These are phyloP conservation scores for Meganola albula DNA, from an alignment of 2,888 invertebrate genomes.

Conservation along the genomic window DNA sequence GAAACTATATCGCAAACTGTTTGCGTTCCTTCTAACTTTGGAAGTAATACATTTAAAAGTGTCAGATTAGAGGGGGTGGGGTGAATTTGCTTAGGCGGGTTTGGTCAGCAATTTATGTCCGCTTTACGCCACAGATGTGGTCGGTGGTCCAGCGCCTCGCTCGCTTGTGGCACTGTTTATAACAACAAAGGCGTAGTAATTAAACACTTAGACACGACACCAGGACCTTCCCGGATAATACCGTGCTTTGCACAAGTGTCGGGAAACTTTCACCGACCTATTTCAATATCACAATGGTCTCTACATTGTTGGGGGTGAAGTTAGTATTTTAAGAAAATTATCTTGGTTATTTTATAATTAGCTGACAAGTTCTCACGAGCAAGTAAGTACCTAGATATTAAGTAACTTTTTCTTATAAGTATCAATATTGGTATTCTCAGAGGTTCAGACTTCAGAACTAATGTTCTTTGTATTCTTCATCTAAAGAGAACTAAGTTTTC, in stretches of 20 bases:
- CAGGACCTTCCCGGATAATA: conserved; percentile 38
- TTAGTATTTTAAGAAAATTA: conserved; percentile 17
- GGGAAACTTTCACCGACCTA: conserved; percentile 26
- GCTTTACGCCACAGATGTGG: conserved; percentile 51
- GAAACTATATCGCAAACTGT: conserved; percentile 43
- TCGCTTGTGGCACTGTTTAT: conserved; percentile 54
- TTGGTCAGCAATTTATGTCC: conserved; percentile 60
- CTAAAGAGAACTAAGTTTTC: too few relatives aligned
- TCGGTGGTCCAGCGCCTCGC: conserved; percentile 34
- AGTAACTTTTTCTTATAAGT: too few relatives aligned
- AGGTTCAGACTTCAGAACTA: too few relatives aligned
- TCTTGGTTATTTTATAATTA: conserved; percentile 21
- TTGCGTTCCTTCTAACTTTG: conserved; percentile 41
- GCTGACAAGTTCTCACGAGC: conserved; percentile 7
- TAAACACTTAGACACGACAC: conserved; percentile 56
- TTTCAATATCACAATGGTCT: too few relatives aligned
- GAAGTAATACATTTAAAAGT: conserved; percentile 60
- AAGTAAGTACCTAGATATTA: too few relatives aligned
- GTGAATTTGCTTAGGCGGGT: conserved; percentile 58
- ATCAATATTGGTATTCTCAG: too few relatives aligned
- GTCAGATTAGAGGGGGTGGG: conserved; percentile 56
- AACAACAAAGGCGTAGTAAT: conserved; percentile 64
- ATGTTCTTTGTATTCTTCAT: too few relatives aligned
- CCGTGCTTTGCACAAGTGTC: conserved; percentile 27
- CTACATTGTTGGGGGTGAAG: too few relatives aligned